A percentile compares a stretch with the other conserved stretches of the same genome.
phyloP scores from a whole-genome alignment of 2,888 invertebrate genomes.

The Drosophila diplacantha region DNA sequence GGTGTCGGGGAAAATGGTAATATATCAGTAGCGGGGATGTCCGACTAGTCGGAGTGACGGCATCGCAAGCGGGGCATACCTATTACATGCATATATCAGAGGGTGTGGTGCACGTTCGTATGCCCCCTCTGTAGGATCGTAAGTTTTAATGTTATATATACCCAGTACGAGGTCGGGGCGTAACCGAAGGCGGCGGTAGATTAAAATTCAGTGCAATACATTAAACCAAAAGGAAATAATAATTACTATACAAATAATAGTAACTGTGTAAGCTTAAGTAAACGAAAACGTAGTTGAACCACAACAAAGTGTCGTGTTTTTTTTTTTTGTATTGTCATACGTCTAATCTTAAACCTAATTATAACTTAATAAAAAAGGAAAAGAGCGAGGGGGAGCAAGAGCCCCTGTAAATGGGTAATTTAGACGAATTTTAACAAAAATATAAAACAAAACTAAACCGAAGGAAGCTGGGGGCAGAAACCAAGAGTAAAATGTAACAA shows the following conservation, averaged over 20 bases:
- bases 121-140: constrained; percentile 33
- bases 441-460: constrained; percentile 18
- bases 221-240: constrained; percentile 28
- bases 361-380: constrained; percentile 46
- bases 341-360: constrained; percentile 43
- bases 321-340: constrained; percentile 67
- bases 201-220: constrained; percentile 61
- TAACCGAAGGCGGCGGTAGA: constrained; percentile 16
- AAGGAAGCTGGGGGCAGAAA: constrained; percentile 9
- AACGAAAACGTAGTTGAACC: constrained; percentile 54
- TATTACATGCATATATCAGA: constrained; percentile 23
- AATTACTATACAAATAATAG: constrained; percentile 17
- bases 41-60: neutral
- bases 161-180: constrained; percentile 19
- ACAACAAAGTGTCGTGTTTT: constrained; percentile 37
- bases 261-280: constrained; percentile 55
- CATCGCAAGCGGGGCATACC: neutral
- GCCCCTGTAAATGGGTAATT: constrained; percentile 49
- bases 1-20: constrained; percentile 9
- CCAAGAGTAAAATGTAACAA: constrained; percentile 33
- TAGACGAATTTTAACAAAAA: constrained; percentile 67
- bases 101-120: constrained; percentile 15
- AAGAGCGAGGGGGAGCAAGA: constrained; percentile 6
- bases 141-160: constrained; percentile 64
- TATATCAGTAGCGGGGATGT: constrained; percentile 11